Base-by-base conservation (phyloP, 2,113 vertebrate genomes). In the Syngnathus scovelli region DNA sequence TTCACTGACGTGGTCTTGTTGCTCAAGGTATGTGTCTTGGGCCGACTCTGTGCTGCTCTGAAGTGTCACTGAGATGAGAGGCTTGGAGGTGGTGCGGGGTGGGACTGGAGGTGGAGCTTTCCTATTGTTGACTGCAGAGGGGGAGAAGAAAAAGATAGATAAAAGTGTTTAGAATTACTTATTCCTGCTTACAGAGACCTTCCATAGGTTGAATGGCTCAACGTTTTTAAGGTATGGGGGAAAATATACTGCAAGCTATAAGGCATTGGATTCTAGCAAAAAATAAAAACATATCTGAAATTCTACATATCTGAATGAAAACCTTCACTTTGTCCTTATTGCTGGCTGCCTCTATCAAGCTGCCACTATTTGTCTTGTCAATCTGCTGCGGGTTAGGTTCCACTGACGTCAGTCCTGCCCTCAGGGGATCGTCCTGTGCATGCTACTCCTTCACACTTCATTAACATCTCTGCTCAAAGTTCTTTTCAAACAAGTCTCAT, bases 41-140 rank as follows among this genome's bases (percentile, higher is more conserved):
- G 95, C 96, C 0, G 97, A 99, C 77, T 99, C 97, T 0, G 97
- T 99, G 90, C 97, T 99, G 92, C 97, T 99, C 90, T 99, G 97
- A 80, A 98, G 90, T 0, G 97, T 99, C 86, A 99, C 96, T 2
- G 96, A 98, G 91, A 99, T 98, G 86, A 96, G 95, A 39, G 97
- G 97, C 87, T 99, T 99, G 70, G 95, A 98, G 7, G 95, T 94
- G 89, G 92, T 95, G 61, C 97, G 95, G 36, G 97, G 96, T 59
- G 97, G 97, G 78, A 99, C 95, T 0, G 97, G 96, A 78, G 97
- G 97, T 5, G 97, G 95, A 70, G 94, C 96, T 71, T 93, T 94
- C 91, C 95, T 98, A 92, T 66, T 86, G 84, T 94, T 94, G 93
- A 52, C 95, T 95, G 88, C 90, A 89, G 86, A 80, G 2, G 36